Evolutionary conservation across 1,140 invertebrate genomes (phyloP).

Genomic region (Vanessa tameamea): DNA sequence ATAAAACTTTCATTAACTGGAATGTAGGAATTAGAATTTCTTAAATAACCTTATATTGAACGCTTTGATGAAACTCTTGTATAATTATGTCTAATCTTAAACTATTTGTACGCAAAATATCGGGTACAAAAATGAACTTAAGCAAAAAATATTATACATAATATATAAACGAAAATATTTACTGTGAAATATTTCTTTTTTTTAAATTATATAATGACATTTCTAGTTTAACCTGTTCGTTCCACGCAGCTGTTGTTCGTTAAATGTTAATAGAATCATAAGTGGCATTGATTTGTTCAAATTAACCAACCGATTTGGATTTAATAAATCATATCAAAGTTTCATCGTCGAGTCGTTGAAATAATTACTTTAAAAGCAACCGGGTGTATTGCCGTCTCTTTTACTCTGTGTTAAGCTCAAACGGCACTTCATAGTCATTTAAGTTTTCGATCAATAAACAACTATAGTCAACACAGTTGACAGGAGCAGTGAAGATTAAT

Average conservation of each 20-base stretch:
- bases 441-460: too few relatives aligned
- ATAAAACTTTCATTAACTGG: slow-evolving; percentile 47
- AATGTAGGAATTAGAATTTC: slow-evolving; percentile 58
- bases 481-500: too few relatives aligned
- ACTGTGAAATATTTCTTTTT: not conserved
- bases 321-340: not conserved
- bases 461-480: too few relatives aligned
- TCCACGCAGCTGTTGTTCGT: not conserved
- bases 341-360: too few relatives aligned
- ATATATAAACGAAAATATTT: slow-evolving; percentile 1
- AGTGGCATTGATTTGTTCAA: not conserved
- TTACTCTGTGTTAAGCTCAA: too few relatives aligned
- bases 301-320: not conserved
- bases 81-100: slow-evolving; percentile 33
- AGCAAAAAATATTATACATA: slow-evolving; percentile 1
- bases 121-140: slow-evolving; percentile 25
- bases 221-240: not conserved
- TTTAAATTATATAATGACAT: slow-evolving; percentile 17
- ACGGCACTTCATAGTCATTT: too few relatives aligned
- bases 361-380: too few relatives aligned
- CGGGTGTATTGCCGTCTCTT: too few relatives aligned
- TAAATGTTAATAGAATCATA: not conserved
- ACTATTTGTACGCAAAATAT: slow-evolving; percentile 49
- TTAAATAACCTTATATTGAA: slow-evolving; percentile 26
- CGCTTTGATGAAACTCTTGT: slow-evolving; percentile 29